Conservation (phyloP, 2,888 invertebrate species). For the Rhamnusium bicolor region DNA sequence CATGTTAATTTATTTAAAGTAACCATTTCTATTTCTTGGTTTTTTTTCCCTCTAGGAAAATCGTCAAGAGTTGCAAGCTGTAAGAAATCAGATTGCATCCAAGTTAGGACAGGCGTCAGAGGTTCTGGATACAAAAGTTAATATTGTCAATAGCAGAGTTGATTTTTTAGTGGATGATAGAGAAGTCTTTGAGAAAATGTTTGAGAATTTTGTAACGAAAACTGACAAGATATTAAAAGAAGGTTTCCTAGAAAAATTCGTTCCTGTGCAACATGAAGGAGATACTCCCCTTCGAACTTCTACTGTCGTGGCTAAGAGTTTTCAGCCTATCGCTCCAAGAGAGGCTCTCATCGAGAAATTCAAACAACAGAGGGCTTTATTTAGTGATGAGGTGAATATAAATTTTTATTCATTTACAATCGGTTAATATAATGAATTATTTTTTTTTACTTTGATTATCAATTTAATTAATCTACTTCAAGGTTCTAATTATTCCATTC, state of each 20-base stretch:
- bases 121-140: neutral
- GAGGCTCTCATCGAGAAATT: neutral
- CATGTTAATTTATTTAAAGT: too few relatives aligned
- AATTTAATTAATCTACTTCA: too few relatives aligned
- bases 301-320: neutral
- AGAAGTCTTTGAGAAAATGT: neutral
- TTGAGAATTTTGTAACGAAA: neutral
- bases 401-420: neutral
- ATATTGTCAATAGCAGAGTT: neutral
- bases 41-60: neutral
- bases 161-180: neutral
- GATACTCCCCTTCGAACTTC: neutral
- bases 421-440: neutral
- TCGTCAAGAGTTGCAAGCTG: neutral
- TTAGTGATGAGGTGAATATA: conserved; percentile 7
- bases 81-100: neutral
- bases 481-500: too few relatives aligned
- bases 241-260: neutral
- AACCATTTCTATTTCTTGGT: too few relatives aligned
- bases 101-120: too few relatives aligned
- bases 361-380: neutral
- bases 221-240: neutral
- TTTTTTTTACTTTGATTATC: neutral
- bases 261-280: neutral
- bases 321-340: neutral